Conservation (phyloP, 2,113 vertebrate species). For the Stigmatopora argus region DNA sequence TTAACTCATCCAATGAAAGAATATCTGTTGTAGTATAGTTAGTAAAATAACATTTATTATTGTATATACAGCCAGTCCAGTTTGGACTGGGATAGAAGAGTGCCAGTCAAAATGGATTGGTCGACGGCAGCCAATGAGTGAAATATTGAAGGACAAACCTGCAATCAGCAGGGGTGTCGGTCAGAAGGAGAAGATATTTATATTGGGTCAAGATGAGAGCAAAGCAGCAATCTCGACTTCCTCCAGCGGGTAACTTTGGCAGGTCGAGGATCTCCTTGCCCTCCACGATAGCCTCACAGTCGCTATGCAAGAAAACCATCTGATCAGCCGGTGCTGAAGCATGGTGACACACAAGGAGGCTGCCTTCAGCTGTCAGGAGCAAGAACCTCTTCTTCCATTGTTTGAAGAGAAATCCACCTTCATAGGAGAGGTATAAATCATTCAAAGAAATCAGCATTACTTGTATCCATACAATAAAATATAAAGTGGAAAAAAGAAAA, state of each 20-base stretch:
- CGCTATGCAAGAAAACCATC: constrained; percentile 61
- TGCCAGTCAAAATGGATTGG: no score
- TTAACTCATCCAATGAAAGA: no score
- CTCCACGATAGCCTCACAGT: constrained; percentile 70
- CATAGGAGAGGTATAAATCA: neutral
- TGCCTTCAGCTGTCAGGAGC: constrained; percentile 67
- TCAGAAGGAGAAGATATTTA: constrained; percentile 69
- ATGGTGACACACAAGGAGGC: constrained; percentile 67
- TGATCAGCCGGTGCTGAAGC: constrained; percentile 66
- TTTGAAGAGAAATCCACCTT: constrained; percentile 78
- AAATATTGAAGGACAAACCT: constrained; percentile 48
- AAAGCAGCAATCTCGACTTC: constrained; percentile 69
- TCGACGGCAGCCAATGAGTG: no score
- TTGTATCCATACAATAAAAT: no score
- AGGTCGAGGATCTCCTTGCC: constrained; percentile 72
- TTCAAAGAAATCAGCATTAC: no score
- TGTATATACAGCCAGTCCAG: no score
- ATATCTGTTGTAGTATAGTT: no score
- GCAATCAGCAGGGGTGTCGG: constrained; percentile 67
- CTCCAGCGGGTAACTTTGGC: constrained; percentile 68
- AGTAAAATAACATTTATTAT: no score
- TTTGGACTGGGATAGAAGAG: no score
- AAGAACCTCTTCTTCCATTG: constrained; percentile 78
- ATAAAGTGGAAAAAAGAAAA: no score
- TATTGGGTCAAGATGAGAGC: constrained; percentile 71